Percentiles rank a stretch among this genome's conserved stretches.
phyloP scores from a whole-genome alignment of 1,140 invertebrate species.

The Bradynema listronoti region DNA sequence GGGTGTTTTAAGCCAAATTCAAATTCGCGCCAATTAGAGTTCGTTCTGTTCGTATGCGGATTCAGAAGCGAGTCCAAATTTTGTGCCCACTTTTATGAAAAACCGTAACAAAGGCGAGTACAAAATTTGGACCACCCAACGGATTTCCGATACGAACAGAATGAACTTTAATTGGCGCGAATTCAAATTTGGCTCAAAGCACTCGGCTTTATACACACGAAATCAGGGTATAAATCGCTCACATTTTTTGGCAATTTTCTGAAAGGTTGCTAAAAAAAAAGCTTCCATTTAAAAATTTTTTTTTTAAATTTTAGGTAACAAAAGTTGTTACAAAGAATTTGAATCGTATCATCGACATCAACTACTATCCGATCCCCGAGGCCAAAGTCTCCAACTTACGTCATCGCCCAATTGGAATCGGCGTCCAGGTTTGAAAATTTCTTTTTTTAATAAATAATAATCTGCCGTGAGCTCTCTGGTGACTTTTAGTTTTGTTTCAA shows the following conservation, averaged over 20 bases:
- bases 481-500: slow-evolving; percentile 4
- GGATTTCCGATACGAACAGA: too few relatives aligned
- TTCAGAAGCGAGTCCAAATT: too few relatives aligned
- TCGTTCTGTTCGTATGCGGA: too few relatives aligned
- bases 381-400: slow-evolving; percentile 75
- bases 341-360: slow-evolving; percentile 95
- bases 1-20: too few relatives aligned
- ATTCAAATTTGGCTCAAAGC: too few relatives aligned
- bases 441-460: neutral
- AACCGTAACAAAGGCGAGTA: too few relatives aligned
- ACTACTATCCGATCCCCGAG: slow-evolving; percentile 82
- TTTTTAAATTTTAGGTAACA: slow-evolving; percentile 11
- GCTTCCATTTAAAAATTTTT: neutral
- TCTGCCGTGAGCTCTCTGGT: neutral
- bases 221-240: too few relatives aligned
- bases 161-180: too few relatives aligned
- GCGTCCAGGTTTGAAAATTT: slow-evolving; percentile 63
- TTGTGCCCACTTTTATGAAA: neutral
- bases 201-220: too few relatives aligned
- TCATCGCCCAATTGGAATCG: slow-evolving; percentile 90
- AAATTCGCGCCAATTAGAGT: too few relatives aligned
- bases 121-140: too few relatives aligned
- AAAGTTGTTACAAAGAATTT: slow-evolving; percentile 78
- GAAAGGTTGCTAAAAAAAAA: neutral
- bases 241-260: neutral